A percentile compares a stretch with the other conserved stretches of the same genome.
phyloP scores from a whole-genome alignment of 2,113 vertebrate genomes.

The Tichodroma muraria region DNA sequence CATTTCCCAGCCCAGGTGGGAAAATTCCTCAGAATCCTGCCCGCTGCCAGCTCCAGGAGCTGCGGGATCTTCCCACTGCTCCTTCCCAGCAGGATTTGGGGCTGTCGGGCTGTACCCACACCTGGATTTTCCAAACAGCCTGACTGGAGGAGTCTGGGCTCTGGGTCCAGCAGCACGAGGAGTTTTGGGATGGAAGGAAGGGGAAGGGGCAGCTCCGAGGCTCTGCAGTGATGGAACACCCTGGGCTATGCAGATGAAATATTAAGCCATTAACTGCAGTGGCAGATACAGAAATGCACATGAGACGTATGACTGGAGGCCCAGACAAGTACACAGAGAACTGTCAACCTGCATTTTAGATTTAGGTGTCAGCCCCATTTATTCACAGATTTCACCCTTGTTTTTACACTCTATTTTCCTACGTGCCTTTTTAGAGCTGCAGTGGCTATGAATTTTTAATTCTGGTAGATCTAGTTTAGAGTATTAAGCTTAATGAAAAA shows the following conservation, averaged over 20 bases:
- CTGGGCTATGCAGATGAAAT: conserved; percentile 63
- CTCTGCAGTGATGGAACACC: conserved; percentile 3
- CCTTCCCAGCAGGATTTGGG: background rate
- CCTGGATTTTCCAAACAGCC: background rate
- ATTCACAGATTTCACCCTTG: background rate
- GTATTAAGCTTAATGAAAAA: conserved; percentile 55
- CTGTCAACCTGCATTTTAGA: background rate
- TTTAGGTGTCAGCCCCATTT: background rate
- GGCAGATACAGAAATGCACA: conserved; percentile 50
- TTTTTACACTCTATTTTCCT: conserved; percentile 18
- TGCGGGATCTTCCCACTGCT: background rate
- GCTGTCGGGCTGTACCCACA: background rate
- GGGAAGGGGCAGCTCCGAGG: conserved; percentile 2
- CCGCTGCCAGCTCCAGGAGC: background rate
- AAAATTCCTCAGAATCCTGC: too few species aligned
- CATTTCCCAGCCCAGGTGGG: background rate
- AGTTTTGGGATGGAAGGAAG: conserved; percentile 9
- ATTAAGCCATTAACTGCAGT: conserved; percentile 57
- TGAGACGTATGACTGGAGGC: background rate
- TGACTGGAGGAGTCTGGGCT: background rate
- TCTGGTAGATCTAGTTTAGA: background rate
- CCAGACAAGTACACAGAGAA: background rate
- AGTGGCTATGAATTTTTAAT: conserved; percentile 32
- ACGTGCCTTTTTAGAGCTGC: background rate
- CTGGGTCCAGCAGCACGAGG: background rate